Evolutionary conservation across 2,113 vertebrate genomes (phyloP).

Genomic region (Xiphophorus couchianus): DNA sequence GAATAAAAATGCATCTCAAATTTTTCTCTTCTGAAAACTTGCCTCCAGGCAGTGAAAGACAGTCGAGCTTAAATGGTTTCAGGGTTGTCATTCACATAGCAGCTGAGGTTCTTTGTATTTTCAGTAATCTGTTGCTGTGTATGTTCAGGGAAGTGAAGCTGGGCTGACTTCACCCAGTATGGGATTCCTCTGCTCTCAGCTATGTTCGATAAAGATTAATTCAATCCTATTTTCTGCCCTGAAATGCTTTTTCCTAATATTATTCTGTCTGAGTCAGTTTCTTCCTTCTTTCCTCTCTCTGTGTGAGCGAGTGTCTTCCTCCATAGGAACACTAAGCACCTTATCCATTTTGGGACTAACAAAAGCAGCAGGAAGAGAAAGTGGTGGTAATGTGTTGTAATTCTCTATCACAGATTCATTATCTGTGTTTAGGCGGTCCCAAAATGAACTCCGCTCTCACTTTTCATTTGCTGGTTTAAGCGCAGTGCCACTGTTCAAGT

Average conservation of each 20-base stretch:
- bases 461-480: conserved; percentile 23
- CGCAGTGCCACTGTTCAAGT: neutral
- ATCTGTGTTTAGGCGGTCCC: conserved; percentile 70
- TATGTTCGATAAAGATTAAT: conserved; percentile 85
- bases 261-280: conserved; percentile 65
- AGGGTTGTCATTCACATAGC: conserved; percentile 9
- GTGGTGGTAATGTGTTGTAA: conserved; percentile 78
- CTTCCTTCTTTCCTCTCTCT: conserved; percentile 7
- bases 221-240: conserved; percentile 83
- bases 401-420: conserved; percentile 80
- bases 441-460: conserved; percentile 27
- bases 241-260: conserved; percentile 83
- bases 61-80: neutral
- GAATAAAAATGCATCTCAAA: neutral
- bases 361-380: conserved; percentile 74
- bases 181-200: conserved; percentile 68
- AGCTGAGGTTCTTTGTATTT: neutral
- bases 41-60: neutral
- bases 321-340: conserved; percentile 73
- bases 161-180: conserved; percentile 35
- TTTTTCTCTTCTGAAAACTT: neutral
- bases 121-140: conserved; percentile 17
- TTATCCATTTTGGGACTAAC: conserved; percentile 78
- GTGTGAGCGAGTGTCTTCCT: conserved; percentile 17
- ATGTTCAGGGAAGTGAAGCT: conserved; percentile 34